Evolutionary conservation across 2,888 invertebrate genomes (phyloP), one percentile per base, ranked within the genome.

Genomic region (Drosophila maculinotata): DNA sequence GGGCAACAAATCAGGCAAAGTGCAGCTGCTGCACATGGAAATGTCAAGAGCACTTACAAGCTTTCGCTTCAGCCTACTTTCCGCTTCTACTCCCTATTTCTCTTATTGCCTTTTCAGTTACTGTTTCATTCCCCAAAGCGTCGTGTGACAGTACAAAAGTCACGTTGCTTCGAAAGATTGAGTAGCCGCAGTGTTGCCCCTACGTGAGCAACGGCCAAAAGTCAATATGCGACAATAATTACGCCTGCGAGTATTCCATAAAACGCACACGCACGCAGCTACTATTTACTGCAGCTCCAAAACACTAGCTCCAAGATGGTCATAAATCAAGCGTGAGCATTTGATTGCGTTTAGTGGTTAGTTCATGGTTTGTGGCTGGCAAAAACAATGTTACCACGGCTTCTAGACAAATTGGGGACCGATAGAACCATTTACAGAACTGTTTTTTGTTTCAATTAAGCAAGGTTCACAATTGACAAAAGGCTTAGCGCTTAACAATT

Each of bases 211-310:
- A 48, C 41, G 48, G 57, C 68, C 56, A 69, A 62, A 68, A 83
- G 87, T 70, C 87, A 78, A 80, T 77, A 76, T 53, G 80, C 66
- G 69, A 66, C 79, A 76, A 67, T 71, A 66, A 51, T 73, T 35
- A 14, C 8, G 17, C 44, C 35, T 51, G 30, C 47, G 53, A 57
- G 44, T 31, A 23, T 36, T 36, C 73, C 64, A 80, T 86, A 60
- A 80, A 80, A 69, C 58, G 62, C 81, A 83, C 78, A 76, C 65
- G 47, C 53, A 26, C 26, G 30, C 38, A 26, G 23, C 12, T 31
- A 14, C 39, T 45, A 62, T 73, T 69, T 31, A 48, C n/a, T 78
- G 78, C 81, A 68, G 71, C 42, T 33, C 17, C 20, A 28, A 52
- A 48, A 57, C 15, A 15, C 38, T 14, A 49, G 53, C 49, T 15